phyloP scores from a whole-genome alignment of 2,113 vertebrate genomes.

The Corynorhinus townsendii region DNA sequence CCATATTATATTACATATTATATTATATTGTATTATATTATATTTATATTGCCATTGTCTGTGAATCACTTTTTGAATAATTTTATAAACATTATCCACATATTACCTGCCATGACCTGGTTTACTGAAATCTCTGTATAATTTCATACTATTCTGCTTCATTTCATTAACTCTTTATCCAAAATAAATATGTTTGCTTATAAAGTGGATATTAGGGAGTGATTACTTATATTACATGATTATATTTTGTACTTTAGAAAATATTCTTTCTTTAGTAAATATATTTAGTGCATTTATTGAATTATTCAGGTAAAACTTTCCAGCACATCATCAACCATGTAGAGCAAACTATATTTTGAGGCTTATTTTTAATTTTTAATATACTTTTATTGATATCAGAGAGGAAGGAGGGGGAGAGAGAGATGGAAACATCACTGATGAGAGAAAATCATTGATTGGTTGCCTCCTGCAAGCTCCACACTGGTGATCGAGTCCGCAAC shows the following conservation, averaged over 20 bases:
- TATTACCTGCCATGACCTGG: background rate
- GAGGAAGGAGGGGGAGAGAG: too few relatives aligned
- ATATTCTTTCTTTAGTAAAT: conserved; percentile 29
- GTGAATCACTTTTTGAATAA: background rate
- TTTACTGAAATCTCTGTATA: background rate
- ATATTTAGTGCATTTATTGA: background rate
- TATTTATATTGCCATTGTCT: background rate
- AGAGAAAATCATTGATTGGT: too few relatives aligned
- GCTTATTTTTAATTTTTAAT: background rate
- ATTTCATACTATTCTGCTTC: background rate
- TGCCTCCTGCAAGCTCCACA: too few relatives aligned
- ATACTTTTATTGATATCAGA: too few relatives aligned
- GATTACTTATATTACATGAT: background rate
- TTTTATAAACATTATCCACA: background rate
- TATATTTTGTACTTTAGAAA: conserved; percentile 8
- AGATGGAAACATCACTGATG: too few relatives aligned
- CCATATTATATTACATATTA: too few relatives aligned
- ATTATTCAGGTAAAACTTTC: conserved; percentile 6
- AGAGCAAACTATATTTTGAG: background rate
- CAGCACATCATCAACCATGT: background rate
- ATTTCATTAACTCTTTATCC: background rate
- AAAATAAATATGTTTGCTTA: conserved; percentile 10
- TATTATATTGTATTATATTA: too few relatives aligned
- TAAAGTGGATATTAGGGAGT: background rate
- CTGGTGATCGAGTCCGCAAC: too few relatives aligned